Evolutionary conservation across 2,888 invertebrate genomes (phyloP), one percentile per base, ranked within the genome.

Genomic region (Xanthorhoe designata): DNA sequence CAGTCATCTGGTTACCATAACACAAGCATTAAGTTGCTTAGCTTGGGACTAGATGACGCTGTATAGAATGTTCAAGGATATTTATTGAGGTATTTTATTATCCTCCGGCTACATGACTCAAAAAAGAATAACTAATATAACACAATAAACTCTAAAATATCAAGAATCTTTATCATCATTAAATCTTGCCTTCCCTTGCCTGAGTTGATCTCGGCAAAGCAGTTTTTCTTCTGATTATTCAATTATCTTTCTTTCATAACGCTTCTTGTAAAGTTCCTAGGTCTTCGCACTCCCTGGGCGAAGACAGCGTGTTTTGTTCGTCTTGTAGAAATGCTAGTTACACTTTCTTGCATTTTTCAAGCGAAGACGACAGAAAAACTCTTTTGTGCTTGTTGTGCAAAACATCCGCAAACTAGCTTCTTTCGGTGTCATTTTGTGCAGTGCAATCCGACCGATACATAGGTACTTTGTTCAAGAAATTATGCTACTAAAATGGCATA

Each of bases 251-350:
- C 15, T 47, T 4, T 47, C 47, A 17, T 15, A 45, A 6, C 24
- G 17, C 52, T 17, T 45, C 5, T n/a, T 35, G 38, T 42, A 42
- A 42, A 42, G 38, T 47, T 54, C 35, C 17, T 15, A 13, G n/a
- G 35, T 53, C 53, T 54, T 13, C 7, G 7, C 45, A 42, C 47
- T 15, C 17, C 6, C 6, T 54, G 45, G 55, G 45, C 32, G 53
- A 45, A 65, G 50, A 65, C 53, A 55, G 49, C 29, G 42, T 18
- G 60, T 50, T 61, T 56, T 61, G 56, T 61, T 66, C 49, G 61
- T 29, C 47, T 53, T 49, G 57, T 35, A 58, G 57, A 57, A 57
- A 66, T 47, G 56, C 52, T 57, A 57, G 53, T 61, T 56, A 52
- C 35, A 42, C 47, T 47, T 17, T 61, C 54, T 52, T 61, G 61